phyloP scores from a whole-genome alignment of 2,888 invertebrate species.

The Watsonalla cultraria region DNA sequence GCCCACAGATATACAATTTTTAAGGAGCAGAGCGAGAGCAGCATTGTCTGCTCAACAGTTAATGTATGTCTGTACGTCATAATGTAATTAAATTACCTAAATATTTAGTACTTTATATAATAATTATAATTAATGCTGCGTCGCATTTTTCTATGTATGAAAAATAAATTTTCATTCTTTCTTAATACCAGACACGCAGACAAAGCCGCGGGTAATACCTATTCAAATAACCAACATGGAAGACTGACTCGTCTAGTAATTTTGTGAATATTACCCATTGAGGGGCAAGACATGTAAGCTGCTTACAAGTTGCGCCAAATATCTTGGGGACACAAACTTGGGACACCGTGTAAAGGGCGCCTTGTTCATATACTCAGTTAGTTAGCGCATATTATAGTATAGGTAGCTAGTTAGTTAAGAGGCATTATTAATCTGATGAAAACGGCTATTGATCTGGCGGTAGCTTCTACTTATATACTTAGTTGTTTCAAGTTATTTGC shows the following conservation, averaged over 20 bases:
- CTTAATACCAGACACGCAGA: no score
- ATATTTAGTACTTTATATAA: no score
- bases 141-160: no score
- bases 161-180: no score
- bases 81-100: no score
- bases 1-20: no score
- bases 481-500: slow-evolving; percentile 1
- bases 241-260: slow-evolving; percentile 59
- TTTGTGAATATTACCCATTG: slow-evolving; percentile 60
- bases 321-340: slow-evolving; percentile 42
- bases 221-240: slow-evolving; percentile 68
- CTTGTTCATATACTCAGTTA: not conserved
- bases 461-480: slow-evolving; percentile 10
- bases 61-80: no score
- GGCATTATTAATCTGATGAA: slow-evolving; percentile 56
- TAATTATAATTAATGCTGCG: no score
- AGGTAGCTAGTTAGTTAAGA: slow-evolving; percentile 39
- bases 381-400: not conserved
- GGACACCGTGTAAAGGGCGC: not conserved
- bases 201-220: slow-evolving; percentile 60
- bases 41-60: no score
- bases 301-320: slow-evolving; percentile 66
- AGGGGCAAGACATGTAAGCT: slow-evolving; percentile 58
- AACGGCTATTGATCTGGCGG: slow-evolving; percentile 45
- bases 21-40: no score